Evolutionary conservation across 2,888 invertebrate genomes (phyloP), one percentile per base, ranked within the genome.

Genomic region (Eristalis tenax): DNA sequence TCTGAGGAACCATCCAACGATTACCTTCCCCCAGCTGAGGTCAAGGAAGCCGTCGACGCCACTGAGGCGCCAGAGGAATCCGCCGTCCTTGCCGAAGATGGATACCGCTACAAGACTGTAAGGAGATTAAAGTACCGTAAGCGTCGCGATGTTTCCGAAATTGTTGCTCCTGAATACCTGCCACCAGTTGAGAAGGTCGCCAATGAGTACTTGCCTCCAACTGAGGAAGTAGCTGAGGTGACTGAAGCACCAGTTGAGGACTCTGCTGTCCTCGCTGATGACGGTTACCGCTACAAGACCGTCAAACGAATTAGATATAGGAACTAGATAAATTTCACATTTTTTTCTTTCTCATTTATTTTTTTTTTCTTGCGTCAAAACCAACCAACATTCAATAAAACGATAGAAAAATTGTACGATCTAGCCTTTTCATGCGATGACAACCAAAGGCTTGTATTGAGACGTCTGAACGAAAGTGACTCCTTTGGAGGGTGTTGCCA

Each of bases 71-170:
- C 82, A 8, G 89, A 89, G 38, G 90, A 90, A 0, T 88, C 90
- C 0, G 89, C 89, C 57, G 89, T 88, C 6, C 89, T 90, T 0
- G 89, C 70, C 6, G 88, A 88, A 0, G 89, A 91, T 86, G 90
- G 90, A 0, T 91, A 91, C 80, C 83, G 89, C 35, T 91, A 91
- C 76, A 91, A 90, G 61, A 90, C 90, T 0, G 89, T 91, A 0
- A 89, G 90, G 10, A 89, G 90, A 0, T 76, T 90, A n/a, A 90
- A 91, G 23, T 89, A 90, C 32, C 90, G 91, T 2, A 89, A 90
- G 0, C 90, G 90, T 28, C 77, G 80, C 64, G 83, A 76, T 56
- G 81, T 77, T 1, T 70, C 77, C 11, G 77, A 81, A 38, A 61
- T 83, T 43, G 56, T 78, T 63, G 69, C 63, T 13, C 65, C 65